Percentiles rank a stretch among this genome's conserved stretches.
phyloP scores from a whole-genome alignment of 2,888 invertebrate genomes.

The Hypsopygia costalis region DNA sequence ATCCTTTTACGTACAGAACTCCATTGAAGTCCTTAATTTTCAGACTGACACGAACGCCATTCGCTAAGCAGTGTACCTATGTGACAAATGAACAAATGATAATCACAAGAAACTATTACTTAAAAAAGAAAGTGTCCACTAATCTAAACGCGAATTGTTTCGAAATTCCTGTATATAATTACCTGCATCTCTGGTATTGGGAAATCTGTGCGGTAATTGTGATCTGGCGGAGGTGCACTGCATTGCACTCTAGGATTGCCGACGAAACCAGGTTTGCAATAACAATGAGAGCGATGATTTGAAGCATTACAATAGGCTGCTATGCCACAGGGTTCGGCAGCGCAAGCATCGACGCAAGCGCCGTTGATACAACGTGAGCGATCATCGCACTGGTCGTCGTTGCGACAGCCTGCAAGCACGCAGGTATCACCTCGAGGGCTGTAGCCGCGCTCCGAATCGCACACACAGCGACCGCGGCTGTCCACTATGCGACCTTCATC shows the following conservation, averaged over 20 bases:
- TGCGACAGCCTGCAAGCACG: conserved; percentile 86
- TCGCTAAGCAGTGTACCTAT: conserved; percentile 92
- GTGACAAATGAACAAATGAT: conserved; percentile 13
- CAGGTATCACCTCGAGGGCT: conserved; percentile 89
- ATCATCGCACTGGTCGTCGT: conserved; percentile 88
- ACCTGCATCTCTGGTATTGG: conserved; percentile 90
- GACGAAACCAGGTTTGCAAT: conserved; percentile 87
- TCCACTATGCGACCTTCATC: conserved; percentile 88
- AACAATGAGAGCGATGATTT: conserved; percentile 88
- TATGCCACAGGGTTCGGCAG: conserved; percentile 85
- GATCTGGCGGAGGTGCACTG: conserved; percentile 62
- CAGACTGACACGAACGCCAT: conserved; percentile 93
- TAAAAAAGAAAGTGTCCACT: not conserved
- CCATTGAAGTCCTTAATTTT: conserved; percentile 92
- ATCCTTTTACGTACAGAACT: conserved; percentile 95
- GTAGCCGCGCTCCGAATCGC: conserved; percentile 89
- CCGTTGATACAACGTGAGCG: conserved; percentile 88
- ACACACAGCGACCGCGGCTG: conserved; percentile 89
- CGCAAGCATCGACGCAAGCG: conserved; percentile 90
- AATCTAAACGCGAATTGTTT: no score
- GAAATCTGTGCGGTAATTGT: conserved; percentile 87
- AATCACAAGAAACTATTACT: not conserved
- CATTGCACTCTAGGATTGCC: conserved; percentile 89
- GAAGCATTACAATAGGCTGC: conserved; percentile 89
- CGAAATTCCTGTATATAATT: conserved; percentile 6